Base-by-base conservation (phyloP, 1,140 invertebrate genomes). In the Atta texana region DNA sequence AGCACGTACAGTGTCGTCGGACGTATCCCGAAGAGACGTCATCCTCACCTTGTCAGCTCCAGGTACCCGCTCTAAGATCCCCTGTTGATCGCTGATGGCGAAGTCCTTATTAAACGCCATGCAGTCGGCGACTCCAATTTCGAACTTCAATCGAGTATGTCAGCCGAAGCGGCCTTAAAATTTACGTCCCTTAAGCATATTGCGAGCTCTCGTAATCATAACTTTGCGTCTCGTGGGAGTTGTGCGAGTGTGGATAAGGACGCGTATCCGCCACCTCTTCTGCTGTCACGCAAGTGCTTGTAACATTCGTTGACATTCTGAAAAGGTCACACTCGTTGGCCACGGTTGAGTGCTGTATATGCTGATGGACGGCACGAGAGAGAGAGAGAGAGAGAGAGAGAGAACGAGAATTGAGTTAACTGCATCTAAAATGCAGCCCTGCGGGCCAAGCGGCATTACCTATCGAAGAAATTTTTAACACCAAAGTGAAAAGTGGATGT, bases 261-360 rank as follows among this genome's bases (percentile, higher is more conserved):
- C 69, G 53, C 55, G 69, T 84, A 61, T 61, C 39, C 80, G 68
- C 57, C 39, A 57, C 14, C 69, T 84, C 80, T 61, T 61, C 80
- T 16, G 16, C 66, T 74, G 80, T 84, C 80, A 84, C 80, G 80
- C 69, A 57, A 61, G 69, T 51, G n/a, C 69, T 61, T 84, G 53
- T 59, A 82, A 74, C 53, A 72, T 61, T 74, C 21, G 18, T 71
- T 51, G 80, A 55, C 69, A 84, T 84, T 84, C 69, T 84, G 69
- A 84, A 84, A 84, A 84, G 80, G 80, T 84, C 80, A 84, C 18
- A 74, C 80, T 49, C 39, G 39, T 49, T 49, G 69, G 80, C 5
- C 51, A 69, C n/a, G 51, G 31, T 69, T 31, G 31, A 18, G 51
- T 39, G 63, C 64, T 21, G 34, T 39, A 61, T 82, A 74, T 82